These are phyloP conservation scores for Rhopalosiphum nymphaeae DNA, from an alignment of 2,888 invertebrate genomes.

Conservation along the genomic window DNA sequence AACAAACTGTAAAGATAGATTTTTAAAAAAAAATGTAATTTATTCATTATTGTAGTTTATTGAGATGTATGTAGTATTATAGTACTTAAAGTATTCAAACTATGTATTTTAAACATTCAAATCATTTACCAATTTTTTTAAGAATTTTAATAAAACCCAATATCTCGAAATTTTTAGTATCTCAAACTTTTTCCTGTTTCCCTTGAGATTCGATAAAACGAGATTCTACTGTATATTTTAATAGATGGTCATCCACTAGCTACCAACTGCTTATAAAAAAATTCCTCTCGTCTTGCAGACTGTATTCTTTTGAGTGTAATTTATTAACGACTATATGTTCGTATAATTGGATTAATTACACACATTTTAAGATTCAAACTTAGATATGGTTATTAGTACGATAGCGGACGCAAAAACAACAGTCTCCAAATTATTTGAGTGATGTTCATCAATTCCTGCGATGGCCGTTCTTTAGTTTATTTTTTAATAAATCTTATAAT, in stretches of 20 bases:
- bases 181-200: too few species aligned
- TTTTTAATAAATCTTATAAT: neutral
- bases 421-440: neutral
- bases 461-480: neutral
- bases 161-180: too few species aligned
- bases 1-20: too few species aligned
- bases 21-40: too few species aligned
- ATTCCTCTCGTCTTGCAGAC: neutral
- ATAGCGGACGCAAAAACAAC: neutral
- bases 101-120: too few species aligned
- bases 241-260: neutral
- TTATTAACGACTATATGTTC: neutral
- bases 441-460: neutral
- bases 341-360: neutral
- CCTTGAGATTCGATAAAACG: too few species aligned
- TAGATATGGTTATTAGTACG: neutral
- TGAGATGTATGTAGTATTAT: too few species aligned
- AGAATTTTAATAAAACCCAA: too few species aligned
- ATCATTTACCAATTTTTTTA: too few species aligned
- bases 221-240: neutral
- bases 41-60: too few species aligned
- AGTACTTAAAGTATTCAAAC: too few species aligned
- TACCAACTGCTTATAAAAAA: neutral
- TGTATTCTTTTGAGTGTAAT: neutral
- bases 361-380: neutral